Base-by-base conservation (phyloP, 2,888 invertebrate genomes). In the Toxonevra muliebris region DNA sequence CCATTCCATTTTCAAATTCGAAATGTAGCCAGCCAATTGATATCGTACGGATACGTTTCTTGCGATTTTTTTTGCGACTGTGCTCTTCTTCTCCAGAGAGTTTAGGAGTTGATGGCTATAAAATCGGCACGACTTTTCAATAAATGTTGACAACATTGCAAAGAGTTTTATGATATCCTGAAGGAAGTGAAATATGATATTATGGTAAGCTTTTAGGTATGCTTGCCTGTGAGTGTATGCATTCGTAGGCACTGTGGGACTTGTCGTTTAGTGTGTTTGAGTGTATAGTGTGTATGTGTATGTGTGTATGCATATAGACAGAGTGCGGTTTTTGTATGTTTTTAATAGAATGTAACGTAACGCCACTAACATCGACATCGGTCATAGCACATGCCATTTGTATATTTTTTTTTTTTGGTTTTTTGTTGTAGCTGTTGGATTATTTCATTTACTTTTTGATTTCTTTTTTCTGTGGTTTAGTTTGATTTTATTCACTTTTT, bases 101-200 rank as follows among this genome's bases (percentile, higher is more conserved):
- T 48, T 61, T 13, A 42, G 4, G 7, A 5, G 58, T 43, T 59
- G 58, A 42, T 13, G 67, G 80, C 81, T 78, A 83, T 81, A 82
- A 84, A 84, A 81, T 82, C 80, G 79, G 84, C 84, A 84, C 84
- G 84, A 84, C 80, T 84, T 84, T 82, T 83, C 85, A 83, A 84
- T 84, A 84, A 84, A 84, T 82, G 85, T 84, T 84, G 84, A 84
- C 84, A 85, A 80, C 55, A 41, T 52, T 64, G 75, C 72, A 74
- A 76, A 77, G 78, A 82, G 82, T 81, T 83, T 82, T 83, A 83
- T 83, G 84, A 82, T 84, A 82, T 84, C 84, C 84, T 82, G 81
- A 79, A 82, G 82, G 82, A 82, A 82, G 83, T 83, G 83, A 84
- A 84, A 84, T 84, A 82, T 83, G 84, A 84, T 83, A 83, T 80